Conservation (phyloP, 2,113 vertebrate species). For the Oophaga pumilio region DNA sequence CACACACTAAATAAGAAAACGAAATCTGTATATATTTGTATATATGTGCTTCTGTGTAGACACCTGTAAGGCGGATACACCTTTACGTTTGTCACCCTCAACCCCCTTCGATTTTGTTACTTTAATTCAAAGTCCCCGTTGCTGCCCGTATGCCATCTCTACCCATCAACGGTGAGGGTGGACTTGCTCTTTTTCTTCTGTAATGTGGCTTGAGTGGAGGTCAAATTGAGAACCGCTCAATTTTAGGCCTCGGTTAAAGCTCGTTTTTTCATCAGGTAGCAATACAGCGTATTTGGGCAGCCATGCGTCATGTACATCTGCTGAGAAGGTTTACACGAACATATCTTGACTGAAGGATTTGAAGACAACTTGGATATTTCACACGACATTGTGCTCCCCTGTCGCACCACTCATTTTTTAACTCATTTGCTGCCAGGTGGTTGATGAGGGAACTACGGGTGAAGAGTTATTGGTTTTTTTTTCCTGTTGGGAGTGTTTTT, state of each 20-base stretch:
- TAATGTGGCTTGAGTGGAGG: constrained; percentile 35
- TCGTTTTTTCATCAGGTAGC: constrained; percentile 21
- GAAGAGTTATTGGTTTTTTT: background rate
- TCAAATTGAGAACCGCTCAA: constrained; percentile 25
- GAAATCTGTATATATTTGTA: constrained; percentile 54
- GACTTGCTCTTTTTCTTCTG: constrained; percentile 31
- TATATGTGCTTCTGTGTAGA: constrained; percentile 50
- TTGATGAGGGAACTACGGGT: background rate
- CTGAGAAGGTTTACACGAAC: constrained; percentile 18
- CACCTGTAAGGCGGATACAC: constrained; percentile 51
- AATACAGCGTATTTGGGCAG: constrained; percentile 17
- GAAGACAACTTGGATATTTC: background rate
- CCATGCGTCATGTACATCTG: background rate
- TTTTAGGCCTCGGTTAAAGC: background rate
- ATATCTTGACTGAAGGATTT: constrained; percentile 33
- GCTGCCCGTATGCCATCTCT: background rate
- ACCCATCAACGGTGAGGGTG: background rate
- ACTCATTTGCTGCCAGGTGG: background rate
- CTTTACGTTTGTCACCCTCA: constrained; percentile 5
- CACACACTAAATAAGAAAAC: constrained; percentile 54
- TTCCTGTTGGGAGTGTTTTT: background rate
- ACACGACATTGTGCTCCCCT: background rate
- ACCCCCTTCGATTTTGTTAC: constrained; percentile 14
- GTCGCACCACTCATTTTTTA: background rate
- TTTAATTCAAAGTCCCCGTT: constrained; percentile 15